Percentiles rank a stretch among this genome's conserved stretches.
These are phyloP conservation scores for Drosophila falleni DNA, from an alignment of 2,888 invertebrate species.

Conservation along the genomic window DNA sequence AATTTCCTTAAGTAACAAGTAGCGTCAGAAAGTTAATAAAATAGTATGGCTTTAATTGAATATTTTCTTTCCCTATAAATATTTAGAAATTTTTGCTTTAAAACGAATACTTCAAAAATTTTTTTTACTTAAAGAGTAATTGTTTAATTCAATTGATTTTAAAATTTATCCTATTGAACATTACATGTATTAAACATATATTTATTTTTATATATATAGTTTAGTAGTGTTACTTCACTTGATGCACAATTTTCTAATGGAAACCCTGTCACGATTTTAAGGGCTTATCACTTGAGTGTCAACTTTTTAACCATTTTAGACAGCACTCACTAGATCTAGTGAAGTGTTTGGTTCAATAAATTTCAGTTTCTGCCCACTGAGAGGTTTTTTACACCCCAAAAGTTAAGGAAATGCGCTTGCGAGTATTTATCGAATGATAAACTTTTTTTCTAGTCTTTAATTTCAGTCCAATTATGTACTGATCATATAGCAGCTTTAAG, in stretches of 20 bases:
- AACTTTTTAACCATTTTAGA: slow-evolving; percentile 31
- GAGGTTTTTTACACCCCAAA: slow-evolving; percentile 41
- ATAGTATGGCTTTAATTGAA: neutral
- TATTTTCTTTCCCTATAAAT: neutral
- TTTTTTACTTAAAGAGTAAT: neutral
- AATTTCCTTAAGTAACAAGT: neutral
- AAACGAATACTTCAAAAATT: neutral
- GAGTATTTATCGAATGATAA: neutral
- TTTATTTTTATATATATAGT: neutral
- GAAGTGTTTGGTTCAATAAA: slow-evolving; percentile 50
- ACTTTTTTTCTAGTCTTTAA: too few relatives aligned
- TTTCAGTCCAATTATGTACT: too few relatives aligned
- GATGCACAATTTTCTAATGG: slow-evolving; percentile 47
- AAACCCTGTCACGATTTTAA: slow-evolving; percentile 55
- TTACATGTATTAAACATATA: neutral
- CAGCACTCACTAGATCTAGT: slow-evolving; percentile 26
- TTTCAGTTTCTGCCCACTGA: slow-evolving; percentile 53
- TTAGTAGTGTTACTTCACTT: slow-evolving; percentile 33
- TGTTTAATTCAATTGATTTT: neutral
- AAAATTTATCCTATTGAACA: neutral
- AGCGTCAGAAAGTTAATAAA: too few relatives aligned
- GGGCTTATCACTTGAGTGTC: slow-evolving; percentile 37
- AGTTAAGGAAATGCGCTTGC: too few relatives aligned
- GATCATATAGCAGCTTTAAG: too few relatives aligned
- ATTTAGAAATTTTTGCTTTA: neutral